Evolutionary conservation across 2,113 vertebrate genomes (phyloP).

Genomic region (Anolis carolinensis): DNA sequence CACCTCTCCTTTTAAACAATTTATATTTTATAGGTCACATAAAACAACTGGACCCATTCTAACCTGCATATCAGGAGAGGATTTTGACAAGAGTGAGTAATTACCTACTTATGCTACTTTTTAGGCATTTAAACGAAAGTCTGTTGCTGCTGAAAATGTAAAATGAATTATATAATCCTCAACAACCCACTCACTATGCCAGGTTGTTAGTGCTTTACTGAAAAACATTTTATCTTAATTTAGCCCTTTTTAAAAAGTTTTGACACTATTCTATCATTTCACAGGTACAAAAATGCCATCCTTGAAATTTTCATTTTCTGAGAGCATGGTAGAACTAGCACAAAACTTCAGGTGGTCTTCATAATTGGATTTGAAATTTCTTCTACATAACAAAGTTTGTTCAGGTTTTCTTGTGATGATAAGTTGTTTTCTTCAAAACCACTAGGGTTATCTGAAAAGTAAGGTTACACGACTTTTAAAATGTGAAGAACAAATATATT

Average conservation of each 20-base stretch:
- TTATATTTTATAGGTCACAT: neutral
- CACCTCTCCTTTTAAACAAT: neutral
- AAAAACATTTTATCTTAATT: conserved; percentile 2
- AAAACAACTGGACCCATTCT: neutral
- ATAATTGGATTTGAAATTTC: neutral
- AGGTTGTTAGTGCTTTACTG: neutral
- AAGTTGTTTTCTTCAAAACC: no score
- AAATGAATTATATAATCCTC: neutral
- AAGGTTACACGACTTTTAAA: no score
- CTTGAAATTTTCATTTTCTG: neutral
- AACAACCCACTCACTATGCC: neutral
- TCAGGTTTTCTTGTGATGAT: neutral
- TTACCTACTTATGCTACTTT: neutral
- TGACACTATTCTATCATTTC: neutral
- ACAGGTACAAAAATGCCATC: neutral
- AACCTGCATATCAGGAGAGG: neutral
- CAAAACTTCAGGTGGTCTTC: neutral
- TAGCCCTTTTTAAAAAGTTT: neutral
- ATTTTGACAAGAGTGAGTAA: neutral
- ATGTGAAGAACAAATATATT: no score
- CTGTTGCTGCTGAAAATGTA: neutral
- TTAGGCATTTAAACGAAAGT: neutral
- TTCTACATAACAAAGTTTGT: neutral
- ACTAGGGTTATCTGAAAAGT: no score
- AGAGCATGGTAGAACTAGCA: neutral